Conservation (phyloP, 2,888 invertebrate species). For the Maniola hyperantus region DNA sequence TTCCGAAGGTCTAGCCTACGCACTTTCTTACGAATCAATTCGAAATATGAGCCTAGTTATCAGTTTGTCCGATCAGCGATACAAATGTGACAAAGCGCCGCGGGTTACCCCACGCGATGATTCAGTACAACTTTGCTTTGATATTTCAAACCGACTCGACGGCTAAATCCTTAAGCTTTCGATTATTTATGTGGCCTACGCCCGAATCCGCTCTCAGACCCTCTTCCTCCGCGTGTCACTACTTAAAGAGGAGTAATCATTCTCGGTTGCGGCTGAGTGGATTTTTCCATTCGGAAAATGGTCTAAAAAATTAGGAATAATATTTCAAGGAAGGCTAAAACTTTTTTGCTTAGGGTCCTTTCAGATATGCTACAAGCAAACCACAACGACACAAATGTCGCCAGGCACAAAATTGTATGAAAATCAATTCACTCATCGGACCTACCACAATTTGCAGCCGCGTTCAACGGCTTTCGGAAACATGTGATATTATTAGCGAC, state of each 20-base stretch:
- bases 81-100: constrained; percentile 23
- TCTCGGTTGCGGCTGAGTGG: constrained; percentile 70
- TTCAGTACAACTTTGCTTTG: constrained; percentile 62
- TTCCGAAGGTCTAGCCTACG: not conserved
- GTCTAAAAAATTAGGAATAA: constrained; percentile 68
- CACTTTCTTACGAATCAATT: constrained; percentile 6
- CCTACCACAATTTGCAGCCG: too few species aligned
- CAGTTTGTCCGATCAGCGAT: constrained; percentile 28
- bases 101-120: constrained; percentile 51
- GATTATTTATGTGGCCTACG: constrained; percentile 73
- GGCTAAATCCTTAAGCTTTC: constrained; percentile 70
- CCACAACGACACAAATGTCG: too few species aligned
- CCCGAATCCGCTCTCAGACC: constrained; percentile 46
- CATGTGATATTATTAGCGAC: too few species aligned
- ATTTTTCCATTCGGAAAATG: constrained; percentile 76
- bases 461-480: too few species aligned
- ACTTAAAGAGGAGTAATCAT: constrained; percentile 66
- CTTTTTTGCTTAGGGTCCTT: constrained; percentile 10
- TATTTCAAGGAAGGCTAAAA: constrained; percentile 57
- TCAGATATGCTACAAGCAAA: too few species aligned
- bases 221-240: constrained; percentile 62
- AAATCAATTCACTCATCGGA: too few species aligned
- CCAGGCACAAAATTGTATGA: too few species aligned
- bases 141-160: constrained; percentile 52
- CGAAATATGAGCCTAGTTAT: constrained; percentile 22